Percentiles rank a stretch among this genome's conserved stretches.
phyloP scores from a whole-genome alignment of 64 coral and sea anemone genomes.

The Acropora yongei region DNA sequence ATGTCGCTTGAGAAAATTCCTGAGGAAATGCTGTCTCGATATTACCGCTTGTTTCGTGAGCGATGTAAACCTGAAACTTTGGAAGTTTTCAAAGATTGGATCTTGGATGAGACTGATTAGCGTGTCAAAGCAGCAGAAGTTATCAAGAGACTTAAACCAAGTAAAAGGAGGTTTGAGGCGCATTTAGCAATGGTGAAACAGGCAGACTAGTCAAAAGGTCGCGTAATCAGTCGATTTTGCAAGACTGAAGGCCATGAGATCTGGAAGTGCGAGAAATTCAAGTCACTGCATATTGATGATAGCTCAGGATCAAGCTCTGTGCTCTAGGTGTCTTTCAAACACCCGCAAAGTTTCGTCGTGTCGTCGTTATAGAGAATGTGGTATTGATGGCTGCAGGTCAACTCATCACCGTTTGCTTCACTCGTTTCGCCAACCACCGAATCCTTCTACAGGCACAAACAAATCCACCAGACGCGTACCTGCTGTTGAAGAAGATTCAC shows the following conservation, averaged over 20 bases:
- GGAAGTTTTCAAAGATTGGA: not conserved
- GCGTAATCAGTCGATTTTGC: not conserved
- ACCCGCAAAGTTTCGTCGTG: constrained; percentile 25
- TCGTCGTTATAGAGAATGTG: constrained; percentile 45
- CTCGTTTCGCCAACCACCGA: not conserved
- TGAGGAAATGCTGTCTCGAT: constrained; percentile 5
- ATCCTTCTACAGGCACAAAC: constrained; percentile 1
- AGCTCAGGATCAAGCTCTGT: constrained; percentile 17
- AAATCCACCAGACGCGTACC: constrained; percentile 11
- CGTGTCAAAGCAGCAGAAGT: constrained; percentile 17
- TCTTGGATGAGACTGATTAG: not conserved
- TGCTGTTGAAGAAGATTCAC: constrained; percentile 47
- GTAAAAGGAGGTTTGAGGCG: not conserved
- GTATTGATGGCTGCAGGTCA: constrained; percentile 22
- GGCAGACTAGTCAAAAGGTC: not conserved
- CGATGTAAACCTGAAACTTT: not conserved
- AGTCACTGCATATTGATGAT: not conserved
- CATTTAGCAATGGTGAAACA: not conserved
- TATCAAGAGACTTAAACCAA: constrained; percentile 18
- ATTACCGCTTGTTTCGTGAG: not conserved
- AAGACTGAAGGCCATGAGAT: constrained; percentile 30
- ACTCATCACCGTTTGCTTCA: constrained; percentile 12
- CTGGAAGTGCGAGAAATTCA: constrained; percentile 7
- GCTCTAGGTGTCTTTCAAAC: constrained; percentile 13
- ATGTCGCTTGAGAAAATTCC: not conserved